A percentile compares a stretch with the other conserved stretches of the same genome.
Conservation (phyloP, 1,140 invertebrate genomes). For the Proales similis region DNA sequence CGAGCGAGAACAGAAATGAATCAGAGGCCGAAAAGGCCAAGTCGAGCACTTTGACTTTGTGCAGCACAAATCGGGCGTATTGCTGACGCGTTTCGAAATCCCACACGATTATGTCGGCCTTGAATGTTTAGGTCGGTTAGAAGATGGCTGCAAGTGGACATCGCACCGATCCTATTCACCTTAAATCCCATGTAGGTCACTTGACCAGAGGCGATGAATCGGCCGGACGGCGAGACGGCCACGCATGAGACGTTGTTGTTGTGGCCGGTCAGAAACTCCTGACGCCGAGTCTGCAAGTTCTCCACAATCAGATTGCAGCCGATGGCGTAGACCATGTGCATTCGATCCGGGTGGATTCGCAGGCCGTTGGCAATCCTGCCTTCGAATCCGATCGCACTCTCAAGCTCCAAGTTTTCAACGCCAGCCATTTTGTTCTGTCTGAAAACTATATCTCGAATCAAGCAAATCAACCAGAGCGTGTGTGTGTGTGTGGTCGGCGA, state of each 20-base stretch:
- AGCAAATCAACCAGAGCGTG: too few relatives aligned
- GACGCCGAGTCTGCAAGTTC: constrained; percentile 64
- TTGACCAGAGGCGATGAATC: constrained; percentile 76
- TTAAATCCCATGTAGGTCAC: constrained; percentile 82
- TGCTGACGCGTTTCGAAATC: constrained; percentile 62
- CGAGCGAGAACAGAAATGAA: constrained; percentile 71
- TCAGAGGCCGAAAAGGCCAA: constrained; percentile 72
- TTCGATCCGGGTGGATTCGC: constrained; percentile 67
- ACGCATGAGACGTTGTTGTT: constrained; percentile 73
- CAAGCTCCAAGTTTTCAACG: constrained; percentile 30
- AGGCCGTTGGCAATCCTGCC: constrained; percentile 55
- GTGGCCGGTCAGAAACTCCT: constrained; percentile 71
- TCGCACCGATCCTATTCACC: constrained; percentile 51
- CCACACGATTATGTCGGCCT: constrained; percentile 77
- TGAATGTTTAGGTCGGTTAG: constrained; percentile 10
- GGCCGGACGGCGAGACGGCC: constrained; percentile 67
- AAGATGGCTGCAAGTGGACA: background rate
- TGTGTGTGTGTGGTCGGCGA: too few relatives aligned
- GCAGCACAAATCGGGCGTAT: constrained; percentile 65
- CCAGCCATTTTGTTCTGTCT: constrained; percentile 3
- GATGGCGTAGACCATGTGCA: constrained; percentile 71
- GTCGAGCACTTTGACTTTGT: constrained; percentile 75
- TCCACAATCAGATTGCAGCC: constrained; percentile 74
- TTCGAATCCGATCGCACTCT: constrained; percentile 36
- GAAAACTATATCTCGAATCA: background rate